Evolutionary conservation across 2,113 vertebrate genomes (phyloP).

Genomic region (Pseudorasbora parva): DNA sequence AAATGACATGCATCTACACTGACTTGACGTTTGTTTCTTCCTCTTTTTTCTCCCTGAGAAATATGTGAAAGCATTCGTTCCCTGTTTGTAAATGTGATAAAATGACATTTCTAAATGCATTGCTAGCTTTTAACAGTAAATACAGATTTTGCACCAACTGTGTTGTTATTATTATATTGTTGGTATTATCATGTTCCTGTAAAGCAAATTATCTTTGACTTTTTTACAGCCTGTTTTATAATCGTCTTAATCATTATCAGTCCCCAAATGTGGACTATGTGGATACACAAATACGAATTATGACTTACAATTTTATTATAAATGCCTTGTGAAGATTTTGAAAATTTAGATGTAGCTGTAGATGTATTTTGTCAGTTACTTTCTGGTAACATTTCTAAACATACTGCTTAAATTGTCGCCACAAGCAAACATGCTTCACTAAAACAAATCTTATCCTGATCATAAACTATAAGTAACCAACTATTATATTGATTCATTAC

Average conservation of each 20-base stretch:
- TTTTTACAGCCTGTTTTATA: not conserved
- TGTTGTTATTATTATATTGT: not conserved
- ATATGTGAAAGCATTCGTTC: not conserved
- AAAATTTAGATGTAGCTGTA: not conserved
- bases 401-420: too few relatives aligned
- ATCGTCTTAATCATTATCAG: not conserved
- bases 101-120: not conserved
- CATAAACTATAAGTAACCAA: too few relatives aligned
- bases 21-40: not conserved
- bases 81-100: not conserved
- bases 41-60: not conserved
- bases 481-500: too few relatives aligned
- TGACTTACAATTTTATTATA: too few relatives aligned
- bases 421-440: not conserved
- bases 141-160: not conserved
- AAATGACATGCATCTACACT: not conserved
- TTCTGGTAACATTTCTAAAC: not conserved
- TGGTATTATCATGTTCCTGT: not conserved
- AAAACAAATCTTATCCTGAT: not conserved
- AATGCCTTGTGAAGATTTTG: too few relatives aligned
- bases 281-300: too few relatives aligned
- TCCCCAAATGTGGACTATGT: not conserved
- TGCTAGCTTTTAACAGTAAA: not conserved
- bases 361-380: not conserved
- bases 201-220: not conserved